A percentile compares a stretch with the other conserved stretches of the same genome.
Evolutionary conservation across 2,113 vertebrate genomes (phyloP).

Genomic region (Geococcyx californianus): DNA sequence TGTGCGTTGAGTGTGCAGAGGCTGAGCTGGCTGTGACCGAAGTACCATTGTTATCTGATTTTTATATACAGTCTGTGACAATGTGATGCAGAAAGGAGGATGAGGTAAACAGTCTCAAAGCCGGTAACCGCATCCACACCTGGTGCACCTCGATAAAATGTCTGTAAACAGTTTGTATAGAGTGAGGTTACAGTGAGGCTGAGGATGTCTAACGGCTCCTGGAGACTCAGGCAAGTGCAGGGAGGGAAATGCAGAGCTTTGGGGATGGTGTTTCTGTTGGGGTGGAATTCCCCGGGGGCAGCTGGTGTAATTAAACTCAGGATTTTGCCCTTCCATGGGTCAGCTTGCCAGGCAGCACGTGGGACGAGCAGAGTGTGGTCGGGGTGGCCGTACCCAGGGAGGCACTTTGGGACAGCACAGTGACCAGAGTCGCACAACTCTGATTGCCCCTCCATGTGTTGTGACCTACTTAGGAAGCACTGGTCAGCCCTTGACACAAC

Average conservation of each 20-base stretch:
- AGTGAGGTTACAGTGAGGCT: conserved; percentile 10
- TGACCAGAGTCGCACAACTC: rapidly evolving
- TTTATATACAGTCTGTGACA: conserved; percentile 53
- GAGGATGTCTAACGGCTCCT: conserved; percentile 27
- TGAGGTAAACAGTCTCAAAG: conserved; percentile 84
- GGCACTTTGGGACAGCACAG: neutral
- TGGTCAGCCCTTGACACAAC: neutral
- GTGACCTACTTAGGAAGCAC: conserved; percentile 27
- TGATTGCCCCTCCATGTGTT: neutral
- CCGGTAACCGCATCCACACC: conserved; percentile 84
- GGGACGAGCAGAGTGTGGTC: neutral
- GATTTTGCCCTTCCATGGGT: neutral
- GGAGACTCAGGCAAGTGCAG: neutral
- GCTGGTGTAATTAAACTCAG: neutral
- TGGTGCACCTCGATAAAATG: conserved; percentile 76
- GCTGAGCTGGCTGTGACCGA: conserved; percentile 43
- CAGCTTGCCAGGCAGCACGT: neutral
- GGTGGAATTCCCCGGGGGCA: neutral
- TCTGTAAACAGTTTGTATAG: conserved; percentile 70
- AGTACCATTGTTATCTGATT: conserved; percentile 69
- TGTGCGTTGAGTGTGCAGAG: conserved; percentile 9
- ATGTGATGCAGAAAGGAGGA: conserved; percentile 75
- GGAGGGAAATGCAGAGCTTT: neutral
- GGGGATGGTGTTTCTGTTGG: neutral
- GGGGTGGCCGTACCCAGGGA: rapidly evolving